Evolutionary conservation across 2,797 vertebrate species (phyloP).

Genomic region (Ataeniobius toweri): DNA sequence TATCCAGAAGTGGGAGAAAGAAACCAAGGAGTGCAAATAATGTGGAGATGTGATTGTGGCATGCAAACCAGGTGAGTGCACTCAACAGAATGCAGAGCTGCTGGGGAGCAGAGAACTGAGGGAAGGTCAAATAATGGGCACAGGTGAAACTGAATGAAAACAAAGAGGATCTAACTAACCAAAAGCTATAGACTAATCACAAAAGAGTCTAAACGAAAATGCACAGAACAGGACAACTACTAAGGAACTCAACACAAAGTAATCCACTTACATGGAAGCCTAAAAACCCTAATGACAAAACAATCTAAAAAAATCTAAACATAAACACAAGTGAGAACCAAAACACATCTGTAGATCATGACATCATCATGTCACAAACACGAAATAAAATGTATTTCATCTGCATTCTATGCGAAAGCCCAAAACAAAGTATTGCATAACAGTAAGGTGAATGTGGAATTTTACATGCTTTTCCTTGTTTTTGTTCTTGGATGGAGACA

Average conservation of each 20-base stretch:
- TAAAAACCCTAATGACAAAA: background rate
- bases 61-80: background rate
- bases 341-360: background rate
- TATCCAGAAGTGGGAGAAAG: background rate
- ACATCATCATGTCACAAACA: background rate
- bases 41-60: background rate
- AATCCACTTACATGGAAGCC: background rate
- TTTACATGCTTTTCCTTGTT: background rate
- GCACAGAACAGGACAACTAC: background rate
- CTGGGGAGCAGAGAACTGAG: background rate
- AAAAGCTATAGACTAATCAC: background rate
- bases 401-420: background rate
- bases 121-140: background rate
- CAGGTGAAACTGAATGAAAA: background rate
- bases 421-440: background rate
- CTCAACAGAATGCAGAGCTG: background rate
- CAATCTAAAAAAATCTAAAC: background rate
- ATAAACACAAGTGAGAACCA: background rate
- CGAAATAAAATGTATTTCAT: background rate
- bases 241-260: background rate
- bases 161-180: background rate
- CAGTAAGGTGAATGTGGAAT: background rate
- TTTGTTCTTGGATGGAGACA: background rate
- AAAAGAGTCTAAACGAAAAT: background rate
- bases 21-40: background rate